These are phyloP conservation scores for Chelon auratus DNA, from an alignment of 2,797 vertebrate genomes.

Conservation along the genomic window DNA sequence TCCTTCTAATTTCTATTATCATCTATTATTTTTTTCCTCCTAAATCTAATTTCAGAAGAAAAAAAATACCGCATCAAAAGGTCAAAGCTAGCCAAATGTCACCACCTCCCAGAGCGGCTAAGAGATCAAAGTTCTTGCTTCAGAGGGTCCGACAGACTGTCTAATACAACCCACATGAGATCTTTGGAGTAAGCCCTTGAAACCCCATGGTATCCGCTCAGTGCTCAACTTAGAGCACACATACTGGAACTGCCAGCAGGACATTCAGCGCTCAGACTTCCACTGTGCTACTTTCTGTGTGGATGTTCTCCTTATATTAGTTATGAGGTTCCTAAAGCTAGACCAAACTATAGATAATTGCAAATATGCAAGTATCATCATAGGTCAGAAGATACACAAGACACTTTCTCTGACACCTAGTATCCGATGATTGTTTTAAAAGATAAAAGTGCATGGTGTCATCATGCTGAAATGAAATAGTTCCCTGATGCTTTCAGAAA, in stretches of 20 bases:
- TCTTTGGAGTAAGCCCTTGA: constrained; percentile 49
- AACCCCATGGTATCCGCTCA: constrained; percentile 45
- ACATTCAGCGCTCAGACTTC: constrained; percentile 18
- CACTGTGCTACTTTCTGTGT: constrained; percentile 4
- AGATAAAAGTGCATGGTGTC: too few relatives aligned
- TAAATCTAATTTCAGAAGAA: constrained; percentile 30
- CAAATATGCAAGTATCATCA: too few relatives aligned
- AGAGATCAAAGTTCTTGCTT: constrained; percentile 68
- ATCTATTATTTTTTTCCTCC: not conserved
- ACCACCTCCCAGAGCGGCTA: constrained; percentile 53
- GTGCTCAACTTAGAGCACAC: constrained; percentile 23
- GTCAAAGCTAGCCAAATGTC: constrained; percentile 69
- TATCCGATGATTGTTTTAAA: too few relatives aligned
- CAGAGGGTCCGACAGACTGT: constrained; percentile 55
- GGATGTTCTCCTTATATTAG: not conserved
- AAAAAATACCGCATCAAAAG: constrained; percentile 41
- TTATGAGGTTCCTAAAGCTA: not conserved
- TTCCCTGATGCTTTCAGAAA: too few relatives aligned
- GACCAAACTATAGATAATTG: too few relatives aligned
- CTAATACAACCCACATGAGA: constrained; percentile 56
- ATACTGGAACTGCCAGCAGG: constrained; percentile 17
- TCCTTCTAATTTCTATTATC: not conserved
- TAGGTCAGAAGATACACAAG: too few relatives aligned
- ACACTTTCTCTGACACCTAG: too few relatives aligned
- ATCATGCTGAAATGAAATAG: too few relatives aligned